Percentiles rank a stretch among this genome's conserved stretches.
Conservation (phyloP, 2,797 vertebrate species). For the Poeciliopsis infans region DNA sequence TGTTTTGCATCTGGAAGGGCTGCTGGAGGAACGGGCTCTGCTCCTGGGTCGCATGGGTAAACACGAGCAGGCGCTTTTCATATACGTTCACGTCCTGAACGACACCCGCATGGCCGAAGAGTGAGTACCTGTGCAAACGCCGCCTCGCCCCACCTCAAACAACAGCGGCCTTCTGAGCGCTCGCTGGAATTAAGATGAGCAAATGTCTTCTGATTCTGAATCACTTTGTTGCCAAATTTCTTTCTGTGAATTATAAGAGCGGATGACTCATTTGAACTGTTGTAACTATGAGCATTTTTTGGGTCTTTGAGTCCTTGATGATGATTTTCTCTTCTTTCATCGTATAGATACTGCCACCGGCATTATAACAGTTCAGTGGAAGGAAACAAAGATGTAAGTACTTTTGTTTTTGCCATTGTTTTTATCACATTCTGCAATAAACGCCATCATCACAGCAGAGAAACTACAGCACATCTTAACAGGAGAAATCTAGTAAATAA, state of each 20-base stretch:
- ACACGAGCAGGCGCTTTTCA: conserved; percentile 97
- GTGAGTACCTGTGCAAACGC: conserved; percentile 75
- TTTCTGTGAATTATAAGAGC: background rate
- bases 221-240: background rate
- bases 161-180: background rate
- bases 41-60: conserved; percentile 97
- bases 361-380: conserved; percentile 90
- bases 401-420: background rate
- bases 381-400: conserved; percentile 93
- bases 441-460: background rate
- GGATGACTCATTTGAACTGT: background rate
- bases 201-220: background rate
- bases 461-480: background rate
- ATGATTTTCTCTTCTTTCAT: conserved; percentile 30
- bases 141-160: background rate
- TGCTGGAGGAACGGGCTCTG: conserved; percentile 94
- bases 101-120: conserved; percentile 94
- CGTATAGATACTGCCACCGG: conserved; percentile 91
- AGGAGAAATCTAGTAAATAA: background rate
- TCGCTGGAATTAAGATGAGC: background rate
- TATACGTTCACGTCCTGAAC: conserved; percentile 95
- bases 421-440: background rate
- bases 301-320: background rate
- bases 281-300: background rate
- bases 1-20: conserved; percentile 75